Base-by-base conservation (phyloP, 2,113 vertebrate species). In the Neopipo cinnamomea region DNA sequence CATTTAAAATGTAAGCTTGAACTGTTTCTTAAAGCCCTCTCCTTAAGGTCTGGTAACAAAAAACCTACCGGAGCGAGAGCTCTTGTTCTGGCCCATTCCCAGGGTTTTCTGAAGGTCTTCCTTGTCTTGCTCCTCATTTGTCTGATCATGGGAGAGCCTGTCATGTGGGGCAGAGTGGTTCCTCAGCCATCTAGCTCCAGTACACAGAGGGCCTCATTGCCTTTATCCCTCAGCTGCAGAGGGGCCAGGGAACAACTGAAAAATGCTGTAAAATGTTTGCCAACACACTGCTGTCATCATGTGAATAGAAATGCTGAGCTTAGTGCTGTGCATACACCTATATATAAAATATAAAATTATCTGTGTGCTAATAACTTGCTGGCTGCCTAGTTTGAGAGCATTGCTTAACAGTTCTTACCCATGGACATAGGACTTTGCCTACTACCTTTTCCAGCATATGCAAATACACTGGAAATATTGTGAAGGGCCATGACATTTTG, bases 1-100 rank as follows among this genome's bases (percentile, higher is more conserved):
- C 16, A 35, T 75, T 85, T 68, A 25, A 88, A 59, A 89, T 7
- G 21, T 55, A 59, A 91, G 9, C 25, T 31, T 86, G 30, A 85
- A 33, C 33, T 63, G 17, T 24, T 77, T 74, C 46, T 59, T 63
- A 9, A 85, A 80, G 17, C 6, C 2, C 3, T 7, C 9, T 68
- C 22, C 10, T 61, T 28, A 24, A 52, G 22, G 6, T 47, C 87
- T 85, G 27, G 28, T 87, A 89, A 77, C 41, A 86, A 71, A 75
- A 67, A 61, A 28, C 0, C 6, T 24, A 28, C 4, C 12, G 19
- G 12, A 90, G 8, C 0, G 0, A 80, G 33, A 87, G 3, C 3
- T 85, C 74, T 91, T 72, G 24, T 35, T 59, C 27, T 39, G 33
- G 13, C 35, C 8, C 8, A 3, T 58, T 83, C 47, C 35, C 65